Conservation (phyloP, 2,888 invertebrate genomes). For the Xylota sylvarum region DNA sequence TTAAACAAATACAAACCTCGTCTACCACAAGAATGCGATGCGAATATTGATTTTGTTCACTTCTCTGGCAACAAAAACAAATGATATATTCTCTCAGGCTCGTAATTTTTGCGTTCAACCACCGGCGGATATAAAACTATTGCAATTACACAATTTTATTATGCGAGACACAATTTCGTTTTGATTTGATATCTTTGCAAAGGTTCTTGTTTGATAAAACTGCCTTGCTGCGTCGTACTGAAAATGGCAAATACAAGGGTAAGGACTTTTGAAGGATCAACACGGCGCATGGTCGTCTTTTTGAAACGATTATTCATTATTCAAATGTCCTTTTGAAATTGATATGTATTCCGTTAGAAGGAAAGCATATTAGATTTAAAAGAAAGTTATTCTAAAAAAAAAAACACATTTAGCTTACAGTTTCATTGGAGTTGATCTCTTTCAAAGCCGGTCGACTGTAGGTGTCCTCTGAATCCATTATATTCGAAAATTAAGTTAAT, state of each 20-base stretch:
- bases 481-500: background rate
- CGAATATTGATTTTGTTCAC: slow-evolving; percentile 63
- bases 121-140: slow-evolving; percentile 8
- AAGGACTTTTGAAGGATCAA: slow-evolving; percentile 65
- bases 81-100: background rate
- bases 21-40: slow-evolving; percentile 36
- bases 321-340: slow-evolving; percentile 27
- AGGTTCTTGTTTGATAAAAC: slow-evolving; percentile 47
- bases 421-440: slow-evolving; percentile 68
- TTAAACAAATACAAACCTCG: slow-evolving; percentile 68
- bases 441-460: slow-evolving; percentile 64
- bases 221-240: slow-evolving; percentile 36
- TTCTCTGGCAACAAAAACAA: background rate
- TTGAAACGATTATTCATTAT: slow-evolving; percentile 22
- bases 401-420: slow-evolving; percentile 34
- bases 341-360: slow-evolving; percentile 1
- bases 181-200: slow-evolving; percentile 23
- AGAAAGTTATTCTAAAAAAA: background rate
- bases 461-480: slow-evolving; percentile 60
- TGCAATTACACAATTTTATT: slow-evolving; percentile 12
- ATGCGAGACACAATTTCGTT: background rate
- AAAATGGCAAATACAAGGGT: slow-evolving; percentile 48
- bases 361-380: background rate
- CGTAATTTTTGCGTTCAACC: slow-evolving; percentile 8
- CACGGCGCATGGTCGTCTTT: slow-evolving; percentile 60